Evolutionary conservation across 2,113 vertebrate species (phyloP).

Genomic region (Catharus bicknelli): DNA sequence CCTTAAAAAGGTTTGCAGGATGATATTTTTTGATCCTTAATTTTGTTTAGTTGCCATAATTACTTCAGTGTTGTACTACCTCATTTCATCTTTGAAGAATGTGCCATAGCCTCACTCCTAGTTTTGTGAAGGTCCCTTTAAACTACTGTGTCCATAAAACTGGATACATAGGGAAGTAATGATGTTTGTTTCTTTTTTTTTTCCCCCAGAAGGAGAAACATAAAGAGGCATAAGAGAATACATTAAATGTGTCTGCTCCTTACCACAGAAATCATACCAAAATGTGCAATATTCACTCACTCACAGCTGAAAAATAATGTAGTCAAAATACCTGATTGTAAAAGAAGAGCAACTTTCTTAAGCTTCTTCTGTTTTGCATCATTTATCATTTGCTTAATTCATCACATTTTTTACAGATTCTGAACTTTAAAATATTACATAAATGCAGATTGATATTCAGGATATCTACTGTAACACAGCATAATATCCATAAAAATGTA

Average conservation of each 20-base stretch:
- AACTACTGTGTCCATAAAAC: not conserved
- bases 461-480: not conserved
- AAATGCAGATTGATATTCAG: not conserved
- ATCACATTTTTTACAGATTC: not conserved
- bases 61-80: not conserved
- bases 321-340: not conserved
- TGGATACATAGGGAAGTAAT: not conserved
- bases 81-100: not conserved
- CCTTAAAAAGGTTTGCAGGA: not conserved
- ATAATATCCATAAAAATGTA: not conserved
- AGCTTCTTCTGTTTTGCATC: not conserved
- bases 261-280: not conserved
- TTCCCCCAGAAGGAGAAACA: not conserved
- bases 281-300: not conserved
- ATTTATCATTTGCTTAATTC: not conserved
- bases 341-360: not conserved
- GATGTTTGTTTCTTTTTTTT: not conserved
- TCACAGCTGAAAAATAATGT: not conserved
- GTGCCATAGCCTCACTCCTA: not conserved
- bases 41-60: slow-evolving; percentile 11
- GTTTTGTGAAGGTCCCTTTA: not conserved
- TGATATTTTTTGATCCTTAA: slow-evolving; percentile 19
- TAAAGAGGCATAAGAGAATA: not conserved
- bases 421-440: not conserved
- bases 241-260: not conserved